phyloP scores from a whole-genome alignment of 2,888 invertebrate species.

The Pristionchus maxplancki region DNA sequence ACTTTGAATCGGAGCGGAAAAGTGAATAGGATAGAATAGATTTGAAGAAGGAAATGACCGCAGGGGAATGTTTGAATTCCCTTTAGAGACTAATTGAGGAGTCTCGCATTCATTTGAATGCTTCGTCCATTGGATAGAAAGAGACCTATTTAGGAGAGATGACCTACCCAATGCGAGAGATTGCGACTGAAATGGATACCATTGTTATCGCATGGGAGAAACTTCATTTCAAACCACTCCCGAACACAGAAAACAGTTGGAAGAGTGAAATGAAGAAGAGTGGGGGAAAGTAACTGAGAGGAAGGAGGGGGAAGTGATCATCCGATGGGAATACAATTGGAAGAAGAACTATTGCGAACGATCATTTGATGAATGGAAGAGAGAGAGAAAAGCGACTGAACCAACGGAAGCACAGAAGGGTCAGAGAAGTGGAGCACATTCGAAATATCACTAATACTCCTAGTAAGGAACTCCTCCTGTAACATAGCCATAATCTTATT shows the following conservation, averaged over 20 bases:
- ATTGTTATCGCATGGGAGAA: too few species aligned
- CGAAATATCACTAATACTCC: background rate
- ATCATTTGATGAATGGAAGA: background rate
- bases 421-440: background rate
- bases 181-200: too few species aligned
- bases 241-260: background rate
- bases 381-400: background rate
- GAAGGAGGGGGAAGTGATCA: background rate
- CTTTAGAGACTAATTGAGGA: constrained; percentile 4
- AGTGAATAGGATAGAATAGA: background rate
- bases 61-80: constrained; percentile 9
- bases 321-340: constrained; percentile 30
- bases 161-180: too few species aligned
- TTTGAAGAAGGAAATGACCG: background rate
- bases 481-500: too few species aligned
- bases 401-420: background rate
- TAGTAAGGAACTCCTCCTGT: background rate
- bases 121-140: background rate
- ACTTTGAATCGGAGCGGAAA: background rate
- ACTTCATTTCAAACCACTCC: too few species aligned
- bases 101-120: background rate
- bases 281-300: background rate
- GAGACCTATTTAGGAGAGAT: background rate
- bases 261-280: background rate
- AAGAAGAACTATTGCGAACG: background rate